phyloP scores from a whole-genome alignment of 1,140 invertebrate species.

The Drosophila takahashii region DNA sequence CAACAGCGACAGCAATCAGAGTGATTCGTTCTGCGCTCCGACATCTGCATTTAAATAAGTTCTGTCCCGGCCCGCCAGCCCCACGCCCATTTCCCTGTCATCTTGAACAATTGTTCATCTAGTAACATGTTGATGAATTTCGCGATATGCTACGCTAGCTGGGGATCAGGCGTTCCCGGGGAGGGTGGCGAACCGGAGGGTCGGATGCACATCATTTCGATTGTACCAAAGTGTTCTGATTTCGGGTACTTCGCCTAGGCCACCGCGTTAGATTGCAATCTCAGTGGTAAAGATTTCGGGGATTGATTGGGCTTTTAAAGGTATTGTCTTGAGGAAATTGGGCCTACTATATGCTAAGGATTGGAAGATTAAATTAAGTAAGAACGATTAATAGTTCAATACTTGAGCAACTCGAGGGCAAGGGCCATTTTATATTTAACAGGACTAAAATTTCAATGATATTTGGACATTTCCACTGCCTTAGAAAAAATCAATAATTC shows the following conservation, averaged over 20 bases:
- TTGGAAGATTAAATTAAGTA: neutral
- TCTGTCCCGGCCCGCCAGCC: conserved; percentile 44
- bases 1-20: conserved; percentile 80
- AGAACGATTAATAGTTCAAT: no score
- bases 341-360: neutral
- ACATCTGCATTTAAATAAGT: conserved; percentile 73
- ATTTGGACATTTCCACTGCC: no score
- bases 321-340: neutral
- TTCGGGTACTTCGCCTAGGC: conserved; percentile 20
- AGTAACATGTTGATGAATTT: conserved; percentile 80
- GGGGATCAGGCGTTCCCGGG: conserved; percentile 32
- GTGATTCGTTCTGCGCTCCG: conserved; percentile 67
- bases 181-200: conserved; percentile 16
- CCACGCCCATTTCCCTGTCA: conserved; percentile 31
- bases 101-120: conserved; percentile 70
- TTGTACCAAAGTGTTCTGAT: conserved; percentile 35
- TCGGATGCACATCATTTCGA: conserved; percentile 60
- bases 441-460: no score
- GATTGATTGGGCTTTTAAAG: neutral
- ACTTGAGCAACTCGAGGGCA: no score
- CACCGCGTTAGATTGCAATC: conserved; percentile 8
- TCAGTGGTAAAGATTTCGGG: neutral
- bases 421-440: no score
- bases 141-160: conserved; percentile 41
- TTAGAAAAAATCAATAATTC: no score